phyloP scores from a whole-genome alignment of 2,113 vertebrate species.

The Lycaon pictus region DNA sequence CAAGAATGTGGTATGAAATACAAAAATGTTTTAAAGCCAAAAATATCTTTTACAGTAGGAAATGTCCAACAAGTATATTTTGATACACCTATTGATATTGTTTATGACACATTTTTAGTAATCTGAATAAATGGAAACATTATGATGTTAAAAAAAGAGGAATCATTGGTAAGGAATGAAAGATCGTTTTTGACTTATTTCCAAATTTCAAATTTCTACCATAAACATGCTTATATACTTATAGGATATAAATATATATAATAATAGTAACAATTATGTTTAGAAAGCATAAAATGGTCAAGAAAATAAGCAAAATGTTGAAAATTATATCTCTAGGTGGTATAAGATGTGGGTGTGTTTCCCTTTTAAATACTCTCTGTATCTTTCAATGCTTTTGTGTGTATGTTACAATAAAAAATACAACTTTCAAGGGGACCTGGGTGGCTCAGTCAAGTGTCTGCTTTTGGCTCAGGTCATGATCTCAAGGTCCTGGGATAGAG shows the following conservation, averaged over 20 bases:
- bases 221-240: not conserved
- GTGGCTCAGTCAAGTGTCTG: no score
- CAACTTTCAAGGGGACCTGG: not conserved
- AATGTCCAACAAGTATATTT: conserved; percentile 1
- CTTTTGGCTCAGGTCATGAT: no score
- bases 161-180: conserved; percentile 18
- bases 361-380: not conserved
- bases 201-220: conserved; percentile 18
- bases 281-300: conserved; percentile 5
- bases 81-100: not conserved
- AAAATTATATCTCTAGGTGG: not conserved
- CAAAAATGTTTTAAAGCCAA: not conserved
- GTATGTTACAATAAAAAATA: not conserved
- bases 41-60: conserved; percentile 4
- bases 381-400: not conserved
- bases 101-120: conserved; percentile 30
- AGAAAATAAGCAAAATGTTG: conserved; percentile 41
- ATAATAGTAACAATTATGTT: not conserved
- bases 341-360: not conserved
- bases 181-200: not conserved
- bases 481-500: no score
- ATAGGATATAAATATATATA: not conserved
- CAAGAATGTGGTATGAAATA: conserved; percentile 13
- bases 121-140: conserved; percentile 28
- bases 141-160: not conserved